Base-by-base conservation (phyloP, 2,113 vertebrate genomes). In the Zosterops lateralis region DNA sequence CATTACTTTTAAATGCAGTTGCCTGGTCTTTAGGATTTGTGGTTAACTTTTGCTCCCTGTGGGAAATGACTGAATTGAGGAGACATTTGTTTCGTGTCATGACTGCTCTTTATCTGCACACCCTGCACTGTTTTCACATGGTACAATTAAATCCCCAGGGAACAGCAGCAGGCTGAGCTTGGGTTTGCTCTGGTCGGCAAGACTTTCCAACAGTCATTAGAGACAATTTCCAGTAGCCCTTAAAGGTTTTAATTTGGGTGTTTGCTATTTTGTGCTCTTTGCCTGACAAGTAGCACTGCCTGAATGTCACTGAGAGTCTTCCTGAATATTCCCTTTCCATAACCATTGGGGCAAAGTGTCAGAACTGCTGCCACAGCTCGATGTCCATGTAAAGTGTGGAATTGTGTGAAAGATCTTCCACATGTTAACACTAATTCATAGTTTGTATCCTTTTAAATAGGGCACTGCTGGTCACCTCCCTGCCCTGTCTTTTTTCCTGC, bases 31-130 rank as follows among this genome's bases (percentile, higher is more conserved):
- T 71, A 53, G 62, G 82, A 85, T 92, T 42, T 17, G 64, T 87
- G 94, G 93, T 92, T 87, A 87, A 50, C 74, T 95, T 93, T 80
- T 91, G 13, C 29, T 89, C 89, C 74, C 75, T 15, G 40, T 80
- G 89, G 93, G 87, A 89, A 95, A 95, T 94, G 89, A 90, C 91
- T 92, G 71, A 92, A 80, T 88, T 87, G 78, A 60, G 78, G 75
- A 92, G 91, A 87, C 87, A 48, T 94, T 93, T 91, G 54, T 84
- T 93, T 87, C 51, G 15, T 87, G 87, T 85, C 71, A 22, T 62
- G 76, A 29, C 61, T 93, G 71, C 74, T 85, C 44, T 89, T 84
- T 87, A 76, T 89, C 84, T 92, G 0, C 44, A 42, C 42, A 32
- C 45, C 42, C 79, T 60, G 29, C 47, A 6, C 42, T 57, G 1